Percentiles rank a stretch among this genome's conserved stretches.
phyloP scores from a whole-genome alignment of 2,797 vertebrate species.

The Gymnopithys bicolor region DNA sequence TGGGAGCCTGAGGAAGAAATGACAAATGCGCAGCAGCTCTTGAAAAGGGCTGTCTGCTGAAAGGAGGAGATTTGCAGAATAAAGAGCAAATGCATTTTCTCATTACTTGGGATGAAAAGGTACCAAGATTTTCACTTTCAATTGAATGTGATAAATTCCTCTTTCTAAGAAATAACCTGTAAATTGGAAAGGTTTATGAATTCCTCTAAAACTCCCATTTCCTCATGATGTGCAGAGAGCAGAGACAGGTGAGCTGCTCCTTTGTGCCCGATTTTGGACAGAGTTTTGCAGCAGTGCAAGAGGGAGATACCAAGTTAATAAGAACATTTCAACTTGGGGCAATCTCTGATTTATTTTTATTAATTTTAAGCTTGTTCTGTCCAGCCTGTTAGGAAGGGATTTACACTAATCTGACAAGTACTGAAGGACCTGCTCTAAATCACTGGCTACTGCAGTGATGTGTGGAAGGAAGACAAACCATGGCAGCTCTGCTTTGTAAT shows the following conservation, averaged over 20 bases:
- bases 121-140: conserved; percentile 1
- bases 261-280: not conserved
- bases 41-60: not conserved
- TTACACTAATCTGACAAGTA: conserved; percentile 24
- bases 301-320: not conserved
- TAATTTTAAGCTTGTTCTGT: not conserved
- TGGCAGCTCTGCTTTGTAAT: not conserved
- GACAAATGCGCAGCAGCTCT: not conserved
- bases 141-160: not conserved
- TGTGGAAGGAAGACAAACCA: not conserved
- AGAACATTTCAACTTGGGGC: not conserved
- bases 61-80: conserved; percentile 12
- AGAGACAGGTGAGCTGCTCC: not conserved
- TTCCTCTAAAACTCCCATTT: not conserved
- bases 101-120: not conserved
- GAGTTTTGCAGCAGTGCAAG: not conserved
- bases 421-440: conserved; percentile 4
- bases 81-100: conserved; percentile 9
- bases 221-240: not conserved
- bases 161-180: not conserved
- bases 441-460: not conserved
- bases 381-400: not conserved
- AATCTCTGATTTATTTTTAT: not conserved
- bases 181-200: not conserved
- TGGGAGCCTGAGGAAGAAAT: not conserved